Evolutionary conservation across 2,797 vertebrate genomes (phyloP).

Genomic region (Fistularia tabacaria): DNA sequence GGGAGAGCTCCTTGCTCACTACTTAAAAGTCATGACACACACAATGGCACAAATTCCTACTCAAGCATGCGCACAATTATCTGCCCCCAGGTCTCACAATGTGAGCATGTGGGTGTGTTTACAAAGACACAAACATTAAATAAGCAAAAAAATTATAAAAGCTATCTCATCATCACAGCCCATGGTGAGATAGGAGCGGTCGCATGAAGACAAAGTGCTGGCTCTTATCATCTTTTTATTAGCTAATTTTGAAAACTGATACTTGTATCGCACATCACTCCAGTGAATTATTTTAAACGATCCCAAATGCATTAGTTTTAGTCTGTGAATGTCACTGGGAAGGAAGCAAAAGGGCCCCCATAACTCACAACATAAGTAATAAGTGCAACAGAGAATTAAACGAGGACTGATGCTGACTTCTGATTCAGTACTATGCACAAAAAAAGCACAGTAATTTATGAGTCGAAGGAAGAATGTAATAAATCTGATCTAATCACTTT

Average conservation of each 20-base stretch:
- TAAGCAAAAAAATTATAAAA: conserved; percentile 9
- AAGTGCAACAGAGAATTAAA: conserved; percentile 57
- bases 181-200: conserved; percentile 12
- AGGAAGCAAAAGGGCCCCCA: conserved; percentile 52
- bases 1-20: conserved; percentile 31
- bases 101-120: not conserved
- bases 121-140: conserved; percentile 1
- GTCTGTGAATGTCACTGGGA: conserved; percentile 70
- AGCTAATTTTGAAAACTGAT: conserved; percentile 52
- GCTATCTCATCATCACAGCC: not conserved
- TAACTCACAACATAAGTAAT: conserved; percentile 76
- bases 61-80: conserved; percentile 5
- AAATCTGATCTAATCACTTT: too few relatives aligned
- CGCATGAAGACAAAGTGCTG: conserved; percentile 37
- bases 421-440: conserved; percentile 13
- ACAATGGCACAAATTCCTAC: conserved; percentile 16
- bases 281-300: conserved; percentile 56
- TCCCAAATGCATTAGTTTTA: conserved; percentile 70
- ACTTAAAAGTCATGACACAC: conserved; percentile 31
- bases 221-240: conserved; percentile 37
- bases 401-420: conserved; percentile 33
- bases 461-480: conserved; percentile 9
- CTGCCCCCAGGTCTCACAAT: not conserved
- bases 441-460: conserved; percentile 9
- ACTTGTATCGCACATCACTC: conserved; percentile 58